Percentiles rank a stretch among this genome's conserved stretches.
These are phyloP conservation scores for Trachops cirrhosus DNA, from an alignment of 2,797 vertebrate genomes.

Conservation along the genomic window DNA sequence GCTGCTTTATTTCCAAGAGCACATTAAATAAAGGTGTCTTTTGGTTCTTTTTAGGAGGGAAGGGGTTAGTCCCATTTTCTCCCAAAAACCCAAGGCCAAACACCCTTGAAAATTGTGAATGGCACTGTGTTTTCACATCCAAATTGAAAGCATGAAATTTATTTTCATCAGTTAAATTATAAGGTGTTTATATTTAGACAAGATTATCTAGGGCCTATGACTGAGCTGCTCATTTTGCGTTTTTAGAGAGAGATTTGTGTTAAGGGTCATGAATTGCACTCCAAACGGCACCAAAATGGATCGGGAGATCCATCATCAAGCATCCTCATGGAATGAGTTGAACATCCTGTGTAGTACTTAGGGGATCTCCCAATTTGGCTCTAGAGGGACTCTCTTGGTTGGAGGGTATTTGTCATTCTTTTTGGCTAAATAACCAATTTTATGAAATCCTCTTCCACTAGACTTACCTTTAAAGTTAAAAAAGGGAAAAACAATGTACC, in stretches of 20 bases:
- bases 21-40: neutral
- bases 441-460: neutral
- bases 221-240: neutral
- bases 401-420: neutral
- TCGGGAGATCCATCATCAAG: neutral
- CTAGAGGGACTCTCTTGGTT: neutral
- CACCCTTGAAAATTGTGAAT: neutral
- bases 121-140: neutral
- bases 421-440: neutral
- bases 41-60: neutral
- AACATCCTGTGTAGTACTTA: neutral
- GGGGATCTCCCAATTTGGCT: neutral
- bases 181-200: neutral
- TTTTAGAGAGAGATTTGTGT: neutral
- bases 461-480: conserved; percentile 8
- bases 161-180: neutral
- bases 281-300: neutral
- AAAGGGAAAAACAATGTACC: neutral
- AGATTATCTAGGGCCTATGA: neutral
- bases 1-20: neutral
- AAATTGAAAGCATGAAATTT: neutral
- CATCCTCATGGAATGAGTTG: neutral
- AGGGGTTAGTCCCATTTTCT: neutral
- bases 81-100: neutral
- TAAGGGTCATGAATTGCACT: neutral